Percentiles rank a stretch among this genome's conserved stretches.
These are phyloP conservation scores for Dunckerocampus dactyliophorus DNA, from an alignment of 2,113 vertebrate genomes.

Conservation along the genomic window DNA sequence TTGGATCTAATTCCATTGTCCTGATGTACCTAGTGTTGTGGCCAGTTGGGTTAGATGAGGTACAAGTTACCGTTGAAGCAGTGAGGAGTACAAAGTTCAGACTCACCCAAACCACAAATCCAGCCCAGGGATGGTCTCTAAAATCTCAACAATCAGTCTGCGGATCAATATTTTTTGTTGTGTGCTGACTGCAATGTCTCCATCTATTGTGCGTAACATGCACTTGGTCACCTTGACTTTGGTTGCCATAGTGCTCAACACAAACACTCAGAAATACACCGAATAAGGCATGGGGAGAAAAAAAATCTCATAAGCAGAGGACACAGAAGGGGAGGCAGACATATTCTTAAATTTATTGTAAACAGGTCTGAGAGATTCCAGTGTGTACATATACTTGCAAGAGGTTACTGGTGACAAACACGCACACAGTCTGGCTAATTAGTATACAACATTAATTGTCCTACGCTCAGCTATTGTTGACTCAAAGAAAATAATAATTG, in stretches of 20 bases:
- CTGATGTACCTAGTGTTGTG: not conserved
- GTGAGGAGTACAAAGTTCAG: slow-evolving; percentile 49
- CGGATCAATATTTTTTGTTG: slow-evolving; percentile 72
- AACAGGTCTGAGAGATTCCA: slow-evolving; percentile 62
- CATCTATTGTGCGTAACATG: slow-evolving; percentile 78
- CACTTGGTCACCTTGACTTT: slow-evolving; percentile 84
- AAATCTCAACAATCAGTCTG: slow-evolving; percentile 71
- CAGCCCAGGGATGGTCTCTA: slow-evolving; percentile 63
- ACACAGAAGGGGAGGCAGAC: slow-evolving; percentile 66
- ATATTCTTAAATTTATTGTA: slow-evolving; percentile 70
- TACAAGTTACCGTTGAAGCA: slow-evolving; percentile 27
- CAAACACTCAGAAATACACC: slow-evolving; percentile 81
- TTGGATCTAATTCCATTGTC: not conserved
- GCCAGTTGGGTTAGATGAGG: not conserved
- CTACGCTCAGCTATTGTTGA: slow-evolving; percentile 73
- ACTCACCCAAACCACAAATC: slow-evolving; percentile 75
- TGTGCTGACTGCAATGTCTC: slow-evolving; percentile 76
- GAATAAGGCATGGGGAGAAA: slow-evolving; percentile 74
- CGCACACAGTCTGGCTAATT: slow-evolving; percentile 68
- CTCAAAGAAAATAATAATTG: slow-evolving; percentile 75
- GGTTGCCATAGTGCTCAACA: slow-evolving; percentile 78
- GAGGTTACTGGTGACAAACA: slow-evolving; percentile 64
- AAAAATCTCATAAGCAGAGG: slow-evolving; percentile 71
- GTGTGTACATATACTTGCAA: slow-evolving; percentile 60
- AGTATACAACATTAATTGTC: slow-evolving; percentile 74